A percentile compares a stretch with the other conserved stretches of the same genome.
Conservation (phyloP, 2,797 vertebrate species). For the Furcifer pardalis region DNA sequence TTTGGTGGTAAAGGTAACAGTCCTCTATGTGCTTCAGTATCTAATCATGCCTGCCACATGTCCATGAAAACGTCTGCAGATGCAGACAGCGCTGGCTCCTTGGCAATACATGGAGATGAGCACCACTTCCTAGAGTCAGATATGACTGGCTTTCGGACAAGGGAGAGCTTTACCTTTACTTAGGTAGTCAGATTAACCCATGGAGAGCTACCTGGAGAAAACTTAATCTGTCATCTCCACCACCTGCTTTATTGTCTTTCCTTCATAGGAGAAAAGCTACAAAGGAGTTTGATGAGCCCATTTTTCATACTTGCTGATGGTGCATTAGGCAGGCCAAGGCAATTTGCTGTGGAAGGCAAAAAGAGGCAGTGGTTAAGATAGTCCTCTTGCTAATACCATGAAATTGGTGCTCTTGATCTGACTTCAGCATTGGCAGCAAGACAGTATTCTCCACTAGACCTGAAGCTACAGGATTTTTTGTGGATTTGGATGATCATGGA, state of each 20-base stretch:
- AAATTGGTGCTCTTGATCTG: neutral
- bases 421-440: neutral
- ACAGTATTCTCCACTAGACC: neutral
- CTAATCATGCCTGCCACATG: too few species aligned
- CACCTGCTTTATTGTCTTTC: neutral
- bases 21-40: too few species aligned
- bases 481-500: too few species aligned
- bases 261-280: neutral
- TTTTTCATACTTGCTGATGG: neutral
- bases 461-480: too few species aligned
- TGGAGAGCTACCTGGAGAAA: neutral
- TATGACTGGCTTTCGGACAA: too few species aligned
- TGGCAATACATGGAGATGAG: too few species aligned
- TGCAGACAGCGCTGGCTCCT: too few species aligned
- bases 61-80: too few species aligned
- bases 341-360: neutral
- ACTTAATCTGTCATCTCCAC: neutral
- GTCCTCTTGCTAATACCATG: neutral
- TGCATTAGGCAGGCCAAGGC: neutral
- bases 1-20: too few species aligned
- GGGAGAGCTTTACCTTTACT: too few species aligned
- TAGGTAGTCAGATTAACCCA: neutral
- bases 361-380: neutral
- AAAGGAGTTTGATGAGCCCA: neutral
- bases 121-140: too few species aligned